Evolutionary conservation across 2,797 vertebrate genomes (phyloP).

Genomic region (Anabas testudineus): DNA sequence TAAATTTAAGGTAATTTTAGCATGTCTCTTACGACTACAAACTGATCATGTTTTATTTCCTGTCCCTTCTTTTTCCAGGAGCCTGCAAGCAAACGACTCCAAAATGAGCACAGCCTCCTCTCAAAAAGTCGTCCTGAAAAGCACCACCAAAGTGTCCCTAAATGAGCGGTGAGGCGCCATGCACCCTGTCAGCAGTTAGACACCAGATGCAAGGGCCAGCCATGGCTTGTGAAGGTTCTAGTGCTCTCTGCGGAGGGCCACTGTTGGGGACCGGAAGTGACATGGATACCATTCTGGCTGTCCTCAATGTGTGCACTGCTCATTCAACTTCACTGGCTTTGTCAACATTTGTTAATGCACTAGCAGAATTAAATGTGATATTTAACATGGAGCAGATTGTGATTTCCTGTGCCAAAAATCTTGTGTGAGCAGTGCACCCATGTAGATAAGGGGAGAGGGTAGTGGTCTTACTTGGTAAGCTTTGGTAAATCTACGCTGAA

Average conservation of each 20-base stretch:
- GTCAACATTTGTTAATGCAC: neutral
- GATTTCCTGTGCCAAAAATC: neutral
- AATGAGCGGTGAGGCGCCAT: constrained; percentile 98
- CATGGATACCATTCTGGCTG: constrained; percentile 70
- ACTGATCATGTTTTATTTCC: neutral
- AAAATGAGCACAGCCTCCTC: constrained; percentile 94
- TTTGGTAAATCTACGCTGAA: constrained; percentile 63
- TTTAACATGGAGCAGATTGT: neutral
- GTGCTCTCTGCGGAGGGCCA: constrained; percentile 70
- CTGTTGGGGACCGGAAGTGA: constrained; percentile 70
- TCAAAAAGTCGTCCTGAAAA: constrained; percentile 99
- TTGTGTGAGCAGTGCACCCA: constrained; percentile 79
- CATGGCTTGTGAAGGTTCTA: constrained; percentile 73
- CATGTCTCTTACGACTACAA: too few species aligned
- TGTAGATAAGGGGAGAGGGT: constrained; percentile 59
- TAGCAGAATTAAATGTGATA: neutral
- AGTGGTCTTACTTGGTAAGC: constrained; percentile 70
- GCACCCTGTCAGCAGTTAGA: constrained; percentile 85
- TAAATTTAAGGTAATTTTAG: too few species aligned
- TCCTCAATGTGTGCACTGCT: constrained; percentile 73
- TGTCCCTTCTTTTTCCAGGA: constrained; percentile 57
- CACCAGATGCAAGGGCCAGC: constrained; percentile 71
- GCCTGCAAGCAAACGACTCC: constrained; percentile 62
- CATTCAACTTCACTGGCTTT: constrained; percentile 52
- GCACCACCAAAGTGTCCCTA: constrained; percentile 99